phyloP scores from a whole-genome alignment of 2,797 vertebrate genomes.

The Artibeus jamaicensis region DNA sequence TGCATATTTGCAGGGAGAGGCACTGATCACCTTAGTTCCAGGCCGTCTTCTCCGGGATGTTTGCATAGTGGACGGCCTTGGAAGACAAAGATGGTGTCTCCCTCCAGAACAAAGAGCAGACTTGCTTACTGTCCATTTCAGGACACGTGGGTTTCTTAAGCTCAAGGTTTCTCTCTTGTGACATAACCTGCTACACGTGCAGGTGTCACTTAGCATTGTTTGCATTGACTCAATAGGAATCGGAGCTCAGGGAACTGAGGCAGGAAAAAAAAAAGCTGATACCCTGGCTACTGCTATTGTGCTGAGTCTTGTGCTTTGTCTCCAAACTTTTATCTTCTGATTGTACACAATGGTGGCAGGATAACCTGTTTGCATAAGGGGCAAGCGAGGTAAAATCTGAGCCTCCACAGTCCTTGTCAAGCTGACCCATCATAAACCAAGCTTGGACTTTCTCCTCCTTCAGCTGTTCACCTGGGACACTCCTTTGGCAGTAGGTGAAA shows the following conservation, averaged over 20 bases:
- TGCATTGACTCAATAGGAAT: background rate
- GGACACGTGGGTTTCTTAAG: background rate
- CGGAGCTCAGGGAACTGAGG: background rate
- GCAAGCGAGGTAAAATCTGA: background rate
- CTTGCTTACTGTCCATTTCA: background rate
- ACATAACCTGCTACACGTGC: background rate
- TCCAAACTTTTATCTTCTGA: background rate
- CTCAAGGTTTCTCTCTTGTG: background rate
- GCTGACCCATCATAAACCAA: background rate
- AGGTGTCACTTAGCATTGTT: background rate
- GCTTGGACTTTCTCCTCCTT: background rate
- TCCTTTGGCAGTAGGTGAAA: background rate
- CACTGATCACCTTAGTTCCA: background rate
- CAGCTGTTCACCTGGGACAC: background rate
- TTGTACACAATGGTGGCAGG: background rate
- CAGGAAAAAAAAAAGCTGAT: background rate
- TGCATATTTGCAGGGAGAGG: background rate
- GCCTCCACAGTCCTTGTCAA: background rate
- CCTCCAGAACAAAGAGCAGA: background rate
- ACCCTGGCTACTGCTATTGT: background rate
- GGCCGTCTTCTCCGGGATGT: background rate
- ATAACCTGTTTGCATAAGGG: background rate
- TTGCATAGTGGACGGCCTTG: background rate
- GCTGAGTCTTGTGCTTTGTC: background rate
- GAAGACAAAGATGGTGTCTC: background rate